phyloP scores from a whole-genome alignment of 2,797 vertebrate genomes.

The Allobates femoralis region DNA sequence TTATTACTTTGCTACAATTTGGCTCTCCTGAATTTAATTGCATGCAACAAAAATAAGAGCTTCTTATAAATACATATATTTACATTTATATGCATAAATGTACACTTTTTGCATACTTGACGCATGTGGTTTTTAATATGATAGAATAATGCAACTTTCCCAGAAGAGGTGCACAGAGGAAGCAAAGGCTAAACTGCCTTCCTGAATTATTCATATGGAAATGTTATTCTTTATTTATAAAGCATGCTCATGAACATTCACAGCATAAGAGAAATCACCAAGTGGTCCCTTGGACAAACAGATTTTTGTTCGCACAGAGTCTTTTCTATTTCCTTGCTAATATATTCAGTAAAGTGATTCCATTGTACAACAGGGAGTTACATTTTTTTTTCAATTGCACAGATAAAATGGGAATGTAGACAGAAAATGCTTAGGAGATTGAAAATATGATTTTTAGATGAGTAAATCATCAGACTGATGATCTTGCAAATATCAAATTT shows the following conservation, averaged over 20 bases:
- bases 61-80: not conserved
- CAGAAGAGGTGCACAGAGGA: constrained; percentile 46
- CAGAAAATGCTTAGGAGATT: constrained; percentile 3
- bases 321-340: constrained; percentile 46
- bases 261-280: constrained; percentile 45
- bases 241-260: constrained; percentile 57
- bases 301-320: constrained; percentile 45
- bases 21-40: not conserved
- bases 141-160: constrained; percentile 39
- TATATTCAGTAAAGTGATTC: constrained; percentile 56
- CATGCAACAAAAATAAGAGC: not conserved
- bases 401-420: constrained; percentile 35
- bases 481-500: constrained; percentile 11
- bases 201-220: constrained; percentile 60
- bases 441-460: constrained; percentile 28
- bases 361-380: constrained; percentile 32
- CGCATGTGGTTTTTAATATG: constrained; percentile 42
- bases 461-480: constrained; percentile 30
- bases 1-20: not conserved
- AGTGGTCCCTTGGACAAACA: constrained; percentile 61
- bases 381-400: constrained; percentile 15
- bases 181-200: constrained; percentile 55
- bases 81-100: not conserved
- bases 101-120: constrained; percentile 47
- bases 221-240: constrained; percentile 61